Evolutionary conservation across 2,797 vertebrate genomes (phyloP), one percentile per base, ranked within the genome.

Genomic region (Clamator glandarius): DNA sequence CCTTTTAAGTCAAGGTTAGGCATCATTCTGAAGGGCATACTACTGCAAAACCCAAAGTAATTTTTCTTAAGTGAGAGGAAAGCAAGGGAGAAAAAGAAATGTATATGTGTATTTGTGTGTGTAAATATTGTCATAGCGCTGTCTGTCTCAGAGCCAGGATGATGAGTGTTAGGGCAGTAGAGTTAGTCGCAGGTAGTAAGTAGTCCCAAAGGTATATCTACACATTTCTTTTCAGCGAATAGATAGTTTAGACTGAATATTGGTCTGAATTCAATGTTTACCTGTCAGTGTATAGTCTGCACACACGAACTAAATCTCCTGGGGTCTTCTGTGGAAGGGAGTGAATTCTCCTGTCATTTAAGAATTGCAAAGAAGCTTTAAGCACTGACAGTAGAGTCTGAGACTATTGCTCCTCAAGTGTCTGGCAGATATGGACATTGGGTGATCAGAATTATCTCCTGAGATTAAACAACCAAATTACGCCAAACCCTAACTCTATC

Each of bases 91-190:
- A 61, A 3, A n/a, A 9, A 48, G 3, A 50, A 19, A 12, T 26
- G 2, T 42, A 17, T 63, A 21, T 25, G 8, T 24, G 36, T 25
- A 4, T 15, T 3, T 1, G 0, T n/a, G 23, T 12, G 6, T 63
- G 11, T 44, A 0, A 55, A 8, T 13, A 72, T n/a, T 3, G 5
- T 3, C 26, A 35, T 26, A 20, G 21, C 18, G 70, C n/a, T 23
- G 33, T 15, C 66, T 72, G 31, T 33, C 61, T 73, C 68, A 80
- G 61, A 90, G 69, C 14, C 24, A 83, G 33, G 26, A 14, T 17
- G 67, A 73, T 48, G 8, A 48, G 11, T 24, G 26, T 46, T n/a
- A 73, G 29, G 39, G 9, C n/a, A 77, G 39, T 12, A 62, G n/a
- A 77, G 57, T 59, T 52, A 88, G 57, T 39, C 6, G 3, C 9